A percentile compares a stretch with the other conserved stretches of the same genome.
Conservation (phyloP, 2,797 vertebrate species). For the Bovichtus variegatus region DNA sequence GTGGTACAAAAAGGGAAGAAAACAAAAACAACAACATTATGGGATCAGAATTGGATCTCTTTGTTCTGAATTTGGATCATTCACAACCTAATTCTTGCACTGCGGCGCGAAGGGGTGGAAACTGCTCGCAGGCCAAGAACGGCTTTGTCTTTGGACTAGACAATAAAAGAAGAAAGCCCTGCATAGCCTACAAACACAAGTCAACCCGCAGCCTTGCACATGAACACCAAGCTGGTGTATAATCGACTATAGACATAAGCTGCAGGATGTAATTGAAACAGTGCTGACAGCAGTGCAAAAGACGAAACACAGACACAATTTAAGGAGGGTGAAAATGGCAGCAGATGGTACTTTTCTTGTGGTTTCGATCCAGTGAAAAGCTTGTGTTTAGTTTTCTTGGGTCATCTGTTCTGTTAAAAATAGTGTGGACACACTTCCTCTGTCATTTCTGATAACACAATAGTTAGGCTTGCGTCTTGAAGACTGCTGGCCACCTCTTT, state of each 20-base stretch:
- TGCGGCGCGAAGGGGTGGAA: slow-evolving; percentile 61
- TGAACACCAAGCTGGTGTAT: slow-evolving; percentile 66
- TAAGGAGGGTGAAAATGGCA: slow-evolving; percentile 70
- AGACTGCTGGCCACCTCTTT: slow-evolving; percentile 53
- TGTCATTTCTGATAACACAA: slow-evolving; percentile 58
- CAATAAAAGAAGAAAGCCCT: slow-evolving; percentile 75
- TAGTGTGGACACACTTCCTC: slow-evolving; percentile 33
- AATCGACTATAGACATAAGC: slow-evolving; percentile 84
- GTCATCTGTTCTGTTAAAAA: slow-evolving; percentile 62
- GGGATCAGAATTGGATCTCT: slow-evolving; percentile 70
- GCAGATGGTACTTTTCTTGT: slow-evolving; percentile 79
- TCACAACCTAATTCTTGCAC: slow-evolving; percentile 61
- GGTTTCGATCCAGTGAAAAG: slow-evolving; percentile 57
- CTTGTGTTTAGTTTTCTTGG: slow-evolving; percentile 55
- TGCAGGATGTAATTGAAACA: slow-evolving; percentile 82
- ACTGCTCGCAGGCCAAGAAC: slow-evolving; percentile 65
- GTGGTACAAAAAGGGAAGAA: slow-evolving; percentile 43
- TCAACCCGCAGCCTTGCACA: slow-evolving; percentile 64
- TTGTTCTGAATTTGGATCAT: slow-evolving; percentile 76
- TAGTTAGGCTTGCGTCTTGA: slow-evolving; percentile 50
- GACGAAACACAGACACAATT: slow-evolving; percentile 71
- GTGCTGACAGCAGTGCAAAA: slow-evolving; percentile 77
- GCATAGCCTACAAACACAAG: slow-evolving; percentile 74
- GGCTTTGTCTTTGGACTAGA: slow-evolving; percentile 76
- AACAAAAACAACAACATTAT: slow-evolving; percentile 64